These are phyloP conservation scores for Rhadina sibilatrix DNA, from an alignment of 2,113 vertebrate genomes.

Conservation along the genomic window DNA sequence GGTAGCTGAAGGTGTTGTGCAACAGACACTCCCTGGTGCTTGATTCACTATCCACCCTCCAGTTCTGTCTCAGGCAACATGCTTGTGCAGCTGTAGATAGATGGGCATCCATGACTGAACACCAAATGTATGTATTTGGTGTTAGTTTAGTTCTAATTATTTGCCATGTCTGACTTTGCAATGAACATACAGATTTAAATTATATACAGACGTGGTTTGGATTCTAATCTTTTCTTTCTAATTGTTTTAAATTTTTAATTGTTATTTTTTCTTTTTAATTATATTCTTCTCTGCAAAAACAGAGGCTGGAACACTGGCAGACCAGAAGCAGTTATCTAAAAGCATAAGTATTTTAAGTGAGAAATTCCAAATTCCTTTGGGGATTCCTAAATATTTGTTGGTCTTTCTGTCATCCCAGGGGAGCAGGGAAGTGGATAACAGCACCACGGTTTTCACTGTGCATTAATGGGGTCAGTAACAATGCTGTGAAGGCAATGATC, in stretches of 20 bases:
- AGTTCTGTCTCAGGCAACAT: neutral
- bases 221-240: neutral
- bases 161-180: neutral
- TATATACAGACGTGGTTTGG: neutral
- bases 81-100: neutral
- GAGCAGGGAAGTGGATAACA: neutral
- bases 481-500: neutral
- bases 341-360: neutral
- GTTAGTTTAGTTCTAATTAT: neutral
- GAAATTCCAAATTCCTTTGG: neutral
- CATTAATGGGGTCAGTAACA: neutral
- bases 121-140: neutral
- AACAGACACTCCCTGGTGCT: neutral
- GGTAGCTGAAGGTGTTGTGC: neutral
- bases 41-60: neutral
- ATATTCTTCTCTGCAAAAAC: neutral
- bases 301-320: neutral
- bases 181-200: neutral
- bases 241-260: neutral
- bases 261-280: neutral
- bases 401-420: neutral
- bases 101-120: neutral
- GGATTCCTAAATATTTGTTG: neutral
- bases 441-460: neutral
- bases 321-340: neutral